These are phyloP conservation scores for Bellardia pandia DNA, from an alignment of 2,888 invertebrate species.

Conservation along the genomic window DNA sequence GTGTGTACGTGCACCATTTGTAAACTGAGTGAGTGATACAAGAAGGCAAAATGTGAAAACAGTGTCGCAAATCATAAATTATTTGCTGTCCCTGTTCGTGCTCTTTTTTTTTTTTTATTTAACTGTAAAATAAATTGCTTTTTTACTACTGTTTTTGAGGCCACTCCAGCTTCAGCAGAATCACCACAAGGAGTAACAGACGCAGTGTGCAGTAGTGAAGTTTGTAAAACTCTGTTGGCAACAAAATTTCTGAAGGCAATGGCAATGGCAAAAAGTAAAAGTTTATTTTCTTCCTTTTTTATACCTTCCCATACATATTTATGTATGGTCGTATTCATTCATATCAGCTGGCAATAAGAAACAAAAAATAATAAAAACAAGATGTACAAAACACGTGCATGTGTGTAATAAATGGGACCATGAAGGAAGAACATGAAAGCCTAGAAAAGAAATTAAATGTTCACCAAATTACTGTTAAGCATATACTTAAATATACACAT, in stretches of 20 bases:
- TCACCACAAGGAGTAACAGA: constrained; percentile 19
- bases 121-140: constrained; percentile 68
- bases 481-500: not conserved
- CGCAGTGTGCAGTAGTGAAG: constrained; percentile 1
- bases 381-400: constrained; percentile 18
- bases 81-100: constrained; percentile 40
- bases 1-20: constrained; percentile 17
- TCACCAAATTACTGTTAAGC: constrained; percentile 16
- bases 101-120: constrained; percentile 47
- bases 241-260: constrained; percentile 46
- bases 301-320: not conserved
- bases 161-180: constrained; percentile 29
- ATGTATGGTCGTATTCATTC: not conserved
- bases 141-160: constrained; percentile 59
- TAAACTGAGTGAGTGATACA: constrained; percentile 27
- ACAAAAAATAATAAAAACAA: constrained; percentile 45
- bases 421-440: constrained; percentile 29
- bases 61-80: constrained; percentile 61
- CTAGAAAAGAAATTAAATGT: constrained; percentile 45
- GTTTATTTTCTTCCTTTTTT: constrained; percentile 50
- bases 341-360: constrained; percentile 33
- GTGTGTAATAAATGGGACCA: constrained; percentile 51
- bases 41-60: constrained; percentile 48
- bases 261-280: constrained; percentile 43
- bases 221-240: constrained; percentile 55